phyloP scores from a whole-genome alignment of 1,140 invertebrate species.

The Agrypnia vestita region DNA sequence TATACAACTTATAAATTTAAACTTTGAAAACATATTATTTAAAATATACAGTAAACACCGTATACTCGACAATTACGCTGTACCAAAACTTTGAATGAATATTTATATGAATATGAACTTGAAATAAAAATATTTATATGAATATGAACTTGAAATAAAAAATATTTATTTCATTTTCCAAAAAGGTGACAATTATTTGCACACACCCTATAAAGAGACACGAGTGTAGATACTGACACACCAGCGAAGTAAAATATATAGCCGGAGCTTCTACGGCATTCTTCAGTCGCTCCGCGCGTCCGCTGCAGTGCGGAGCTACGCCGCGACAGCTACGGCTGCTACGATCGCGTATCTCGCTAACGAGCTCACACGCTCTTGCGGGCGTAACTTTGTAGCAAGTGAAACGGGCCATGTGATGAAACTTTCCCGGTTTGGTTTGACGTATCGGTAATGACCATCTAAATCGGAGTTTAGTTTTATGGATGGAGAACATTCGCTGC shows the following conservation, averaged over 20 bases:
- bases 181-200: not conserved
- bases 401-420: not conserved
- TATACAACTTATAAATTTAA: too few relatives aligned
- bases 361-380: not conserved
- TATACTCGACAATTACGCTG: too few relatives aligned
- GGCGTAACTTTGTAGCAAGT: not conserved
- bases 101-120: too few relatives aligned
- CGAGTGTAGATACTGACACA: not conserved
- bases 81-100: too few relatives aligned
- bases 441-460: slow-evolving; percentile 7
- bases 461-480: not conserved
- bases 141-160: too few relatives aligned
- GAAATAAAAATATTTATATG: too few relatives aligned
- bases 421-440: not conserved
- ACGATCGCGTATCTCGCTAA: not conserved
- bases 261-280: too few relatives aligned
- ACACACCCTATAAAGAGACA: not conserved
- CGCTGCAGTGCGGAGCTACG: slow-evolving; percentile 18
- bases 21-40: too few relatives aligned
- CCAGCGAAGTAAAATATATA: not conserved
- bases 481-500: too few relatives aligned
- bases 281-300: slow-evolving; percentile 32
- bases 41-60: too few relatives aligned
- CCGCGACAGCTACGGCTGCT: not conserved
- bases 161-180: not conserved